Evolutionary conservation across 2,888 invertebrate species (phyloP).

Genomic region (Octodonta nipae): DNA sequence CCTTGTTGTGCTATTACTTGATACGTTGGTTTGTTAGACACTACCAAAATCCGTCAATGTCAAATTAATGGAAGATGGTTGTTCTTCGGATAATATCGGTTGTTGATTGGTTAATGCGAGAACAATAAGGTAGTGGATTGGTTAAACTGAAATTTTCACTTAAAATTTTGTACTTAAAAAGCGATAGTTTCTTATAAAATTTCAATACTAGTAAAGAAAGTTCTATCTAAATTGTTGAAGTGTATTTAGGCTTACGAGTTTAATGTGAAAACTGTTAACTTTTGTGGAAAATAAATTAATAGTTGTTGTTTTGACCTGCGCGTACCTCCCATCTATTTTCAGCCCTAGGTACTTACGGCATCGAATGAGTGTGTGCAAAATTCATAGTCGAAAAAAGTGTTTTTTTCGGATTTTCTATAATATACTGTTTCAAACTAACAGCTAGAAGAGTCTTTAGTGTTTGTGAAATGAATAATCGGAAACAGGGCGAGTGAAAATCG

Average conservation of each 20-base stretch:
- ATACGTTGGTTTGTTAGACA: too few relatives aligned
- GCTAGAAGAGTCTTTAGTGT: conserved; percentile 34
- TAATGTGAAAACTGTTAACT: too few relatives aligned
- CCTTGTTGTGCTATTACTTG: too few relatives aligned
- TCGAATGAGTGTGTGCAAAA: conserved; percentile 47
- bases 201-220: too few relatives aligned
- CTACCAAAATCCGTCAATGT: too few relatives aligned
- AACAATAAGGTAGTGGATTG: background rate
- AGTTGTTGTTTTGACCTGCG: conserved; percentile 31
- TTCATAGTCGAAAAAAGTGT: conserved; percentile 42
- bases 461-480: conserved; percentile 40
- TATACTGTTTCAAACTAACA: conserved; percentile 30
- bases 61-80: too few relatives aligned
- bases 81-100: too few relatives aligned
- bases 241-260: too few relatives aligned
- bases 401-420: conserved; percentile 13
- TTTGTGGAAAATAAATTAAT: too few relatives aligned
- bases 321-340: conserved; percentile 36
- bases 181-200: too few relatives aligned
- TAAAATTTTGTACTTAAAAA: background rate
- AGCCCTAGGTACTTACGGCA: conserved; percentile 58
- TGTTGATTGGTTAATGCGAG: conserved; percentile 18
- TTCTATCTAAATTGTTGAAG: too few relatives aligned
- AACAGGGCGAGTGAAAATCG: conserved; percentile 39
- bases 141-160: background rate